Percentiles rank a stretch among this genome's conserved stretches.
Evolutionary conservation across 2,888 invertebrate genomes (phyloP).

Genomic region (Morpho achilles): DNA sequence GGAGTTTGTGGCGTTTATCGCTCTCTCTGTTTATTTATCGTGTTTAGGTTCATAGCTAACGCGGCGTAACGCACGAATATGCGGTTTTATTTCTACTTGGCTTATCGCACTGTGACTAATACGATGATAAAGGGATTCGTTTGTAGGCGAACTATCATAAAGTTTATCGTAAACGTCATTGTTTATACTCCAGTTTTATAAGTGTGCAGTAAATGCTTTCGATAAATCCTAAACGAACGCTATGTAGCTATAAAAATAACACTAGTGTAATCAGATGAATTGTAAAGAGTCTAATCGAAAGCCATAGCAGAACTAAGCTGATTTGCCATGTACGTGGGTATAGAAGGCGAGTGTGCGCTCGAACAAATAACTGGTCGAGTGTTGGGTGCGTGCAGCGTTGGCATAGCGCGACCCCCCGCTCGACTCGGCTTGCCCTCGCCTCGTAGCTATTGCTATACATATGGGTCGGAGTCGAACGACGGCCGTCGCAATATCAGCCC

Average conservation of each 20-base stretch:
- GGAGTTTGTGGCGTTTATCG: conserved; percentile 26
- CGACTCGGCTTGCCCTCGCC: conserved; percentile 61
- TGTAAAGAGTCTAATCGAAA: conserved; percentile 23
- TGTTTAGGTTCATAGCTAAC: conserved; percentile 9
- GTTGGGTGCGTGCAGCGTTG: conserved; percentile 64
- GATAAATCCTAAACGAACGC: conserved; percentile 1
- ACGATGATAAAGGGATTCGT: conserved; percentile 1
- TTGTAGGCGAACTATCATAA: conserved; percentile 1
- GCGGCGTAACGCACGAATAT: conserved; percentile 3
- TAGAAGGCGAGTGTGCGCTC: conserved; percentile 29
- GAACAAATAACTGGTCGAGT: conserved; percentile 57
- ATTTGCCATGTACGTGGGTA: conserved; percentile 30
- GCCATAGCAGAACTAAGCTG: conserved; percentile 35
- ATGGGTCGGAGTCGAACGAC: conserved; percentile 66
- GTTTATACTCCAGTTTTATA: neutral
- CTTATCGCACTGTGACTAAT: conserved; percentile 9
- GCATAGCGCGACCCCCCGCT: conserved; percentile 60
- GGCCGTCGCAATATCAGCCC: conserved; percentile 77
- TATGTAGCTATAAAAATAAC: conserved; percentile 8
- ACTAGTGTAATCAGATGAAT: conserved; percentile 20
- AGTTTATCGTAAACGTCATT: conserved; percentile 6
- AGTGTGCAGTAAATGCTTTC: neutral
- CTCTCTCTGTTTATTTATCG: conserved; percentile 18
- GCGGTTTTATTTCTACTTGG: conserved; percentile 3
- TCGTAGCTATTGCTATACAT: conserved; percentile 58